These are phyloP conservation scores for Sebastes nivosus DNA, from an alignment of 2,797 vertebrate species.

Conservation along the genomic window DNA sequence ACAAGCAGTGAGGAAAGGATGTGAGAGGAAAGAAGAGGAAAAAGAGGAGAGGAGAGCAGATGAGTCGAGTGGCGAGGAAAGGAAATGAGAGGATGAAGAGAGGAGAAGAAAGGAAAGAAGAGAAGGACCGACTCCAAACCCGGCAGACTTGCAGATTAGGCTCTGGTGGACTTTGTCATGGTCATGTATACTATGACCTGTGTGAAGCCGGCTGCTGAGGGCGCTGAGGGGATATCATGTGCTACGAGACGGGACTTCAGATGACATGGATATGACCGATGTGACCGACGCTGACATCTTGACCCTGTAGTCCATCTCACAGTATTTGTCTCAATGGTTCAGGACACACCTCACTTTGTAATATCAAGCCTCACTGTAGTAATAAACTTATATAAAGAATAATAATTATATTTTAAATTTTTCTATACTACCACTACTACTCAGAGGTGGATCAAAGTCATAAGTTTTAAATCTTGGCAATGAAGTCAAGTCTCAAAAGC, in stretches of 20 bases:
- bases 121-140: not conserved
- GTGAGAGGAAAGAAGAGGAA: not conserved
- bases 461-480: not conserved
- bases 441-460: not conserved
- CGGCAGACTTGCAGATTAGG: not conserved
- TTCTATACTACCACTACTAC: not conserved
- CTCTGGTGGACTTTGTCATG: not conserved
- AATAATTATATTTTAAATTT: not conserved
- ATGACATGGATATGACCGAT: not conserved
- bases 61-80: not conserved
- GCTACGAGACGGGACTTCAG: not conserved
- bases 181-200: not conserved
- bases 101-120: not conserved
- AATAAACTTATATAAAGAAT: not conserved
- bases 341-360: not conserved
- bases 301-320: not conserved
- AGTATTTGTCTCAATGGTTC: not conserved
- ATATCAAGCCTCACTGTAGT: not conserved
- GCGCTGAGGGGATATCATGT: not conserved
- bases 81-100: not conserved
- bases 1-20: not conserved
- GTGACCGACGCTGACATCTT: not conserved
- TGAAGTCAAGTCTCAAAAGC: not conserved
- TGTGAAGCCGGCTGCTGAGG: not conserved
- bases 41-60: not conserved